Evolutionary conservation across 1,140 invertebrate genomes (phyloP), one percentile per base, ranked within the genome.

Genomic region (Schlechtendalia chinensis): DNA sequence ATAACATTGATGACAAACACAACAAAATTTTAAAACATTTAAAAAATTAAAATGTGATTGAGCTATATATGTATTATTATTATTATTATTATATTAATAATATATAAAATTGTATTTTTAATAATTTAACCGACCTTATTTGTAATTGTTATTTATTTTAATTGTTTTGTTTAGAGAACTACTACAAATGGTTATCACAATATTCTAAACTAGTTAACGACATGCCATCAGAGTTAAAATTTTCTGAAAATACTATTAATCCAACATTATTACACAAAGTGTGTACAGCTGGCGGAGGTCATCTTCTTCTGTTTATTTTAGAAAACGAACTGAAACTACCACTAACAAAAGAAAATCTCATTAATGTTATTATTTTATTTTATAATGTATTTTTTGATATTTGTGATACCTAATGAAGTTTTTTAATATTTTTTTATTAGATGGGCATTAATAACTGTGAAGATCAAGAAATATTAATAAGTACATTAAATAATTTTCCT

Each of bases 391-490:
- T 47, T 63, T 32, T 45, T 14, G 45, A 17, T 79, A 24, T 45
- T 61, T 8, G 22, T 0, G 10, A 6, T 59, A 58, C 14, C 16
- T 77, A 39, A 24, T 50, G 47, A 50, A 8, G 1, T 12, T 12
- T 50, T 8, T 50, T 5, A 50, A 50, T 59, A 8, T 39, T 59
- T 59, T 29, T 79, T 4, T 61, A 22, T 47, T 50, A 79, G 75
- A 63, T 79, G 56, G 75, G 75, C 14, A 22, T 79, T 24, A 17
- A 63, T 27, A 79, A 6, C 19, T 10, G 5, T 19, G 54, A 79
- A n/a, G 75, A 79, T 63, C 75, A 79, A 61, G 75, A 63, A 47
- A 61, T 79, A 61, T 50, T 79, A 63, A 79, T 79, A 12, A 61
- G 61, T 50, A 27, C 58, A 53, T 47, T 79, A 27, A 79, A 79